Percentiles rank a stretch among this genome's conserved stretches.
phyloP scores from a whole-genome alignment of 37 sponge, comb jelly and placozoan genomes.

The Haliclona indistincta region DNA sequence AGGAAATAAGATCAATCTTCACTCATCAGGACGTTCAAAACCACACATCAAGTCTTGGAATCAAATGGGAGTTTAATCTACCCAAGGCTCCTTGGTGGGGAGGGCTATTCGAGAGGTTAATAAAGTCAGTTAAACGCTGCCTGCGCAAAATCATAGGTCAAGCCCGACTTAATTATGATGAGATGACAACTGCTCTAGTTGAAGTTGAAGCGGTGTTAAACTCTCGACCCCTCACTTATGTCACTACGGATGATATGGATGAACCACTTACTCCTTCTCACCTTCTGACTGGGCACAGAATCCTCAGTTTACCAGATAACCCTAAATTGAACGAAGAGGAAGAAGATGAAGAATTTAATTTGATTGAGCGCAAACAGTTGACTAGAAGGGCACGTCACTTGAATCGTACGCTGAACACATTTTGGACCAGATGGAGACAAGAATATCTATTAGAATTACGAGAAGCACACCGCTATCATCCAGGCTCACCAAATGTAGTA shows the following conservation, averaged over 20 bases:
- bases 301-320: background rate
- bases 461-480: too few species aligned
- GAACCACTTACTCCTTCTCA: background rate
- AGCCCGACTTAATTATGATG: background rate
- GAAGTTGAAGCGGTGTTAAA: background rate
- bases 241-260: background rate
- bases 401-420: too few species aligned
- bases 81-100: constrained; percentile 14
- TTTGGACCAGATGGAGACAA: too few species aligned
- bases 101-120: constrained; percentile 5
- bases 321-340: background rate
- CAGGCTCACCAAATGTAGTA: too few species aligned
- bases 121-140: background rate
- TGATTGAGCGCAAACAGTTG: background rate
- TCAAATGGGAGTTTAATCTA: too few species aligned
- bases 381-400: too few species aligned
- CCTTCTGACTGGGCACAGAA: background rate
- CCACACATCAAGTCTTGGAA: background rate
- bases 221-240: background rate
- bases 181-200: background rate
- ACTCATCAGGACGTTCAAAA: background rate
- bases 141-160: background rate
- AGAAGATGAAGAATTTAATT: background rate
- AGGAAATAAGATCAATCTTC: background rate
- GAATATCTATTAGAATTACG: too few species aligned